phyloP scores from a whole-genome alignment of 2,113 vertebrate species.

The human region DNA sequence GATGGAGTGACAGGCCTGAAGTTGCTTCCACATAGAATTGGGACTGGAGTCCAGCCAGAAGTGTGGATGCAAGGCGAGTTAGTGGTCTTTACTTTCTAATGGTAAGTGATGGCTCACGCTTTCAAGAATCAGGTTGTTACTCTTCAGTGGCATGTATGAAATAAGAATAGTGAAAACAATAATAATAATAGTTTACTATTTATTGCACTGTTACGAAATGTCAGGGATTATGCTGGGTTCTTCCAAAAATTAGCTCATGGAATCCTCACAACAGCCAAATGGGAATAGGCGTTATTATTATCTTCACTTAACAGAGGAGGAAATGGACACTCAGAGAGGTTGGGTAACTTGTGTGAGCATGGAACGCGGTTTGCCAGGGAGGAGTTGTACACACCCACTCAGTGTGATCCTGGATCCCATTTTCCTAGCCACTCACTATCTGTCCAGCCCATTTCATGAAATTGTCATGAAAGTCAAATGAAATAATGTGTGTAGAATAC shows the following conservation, averaged over 20 bases:
- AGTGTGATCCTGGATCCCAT: not conserved
- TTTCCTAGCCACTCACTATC: not conserved
- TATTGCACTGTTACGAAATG: not conserved
- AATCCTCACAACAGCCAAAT: not conserved
- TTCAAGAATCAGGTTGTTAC: not conserved
- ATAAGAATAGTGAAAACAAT: not conserved
- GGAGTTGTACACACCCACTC: not conserved
- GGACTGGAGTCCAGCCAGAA: not conserved
- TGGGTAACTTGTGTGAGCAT: fast-evolving
- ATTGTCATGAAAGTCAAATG: not conserved
- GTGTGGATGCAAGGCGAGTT: not conserved
- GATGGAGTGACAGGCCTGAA: not conserved
- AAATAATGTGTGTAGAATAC: not conserved
- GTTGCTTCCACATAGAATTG: not conserved
- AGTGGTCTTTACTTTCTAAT: not conserved
- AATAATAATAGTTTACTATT: not conserved
- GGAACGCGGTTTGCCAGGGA: fast-evolving
- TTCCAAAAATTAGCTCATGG: not conserved
- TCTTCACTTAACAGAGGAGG: not conserved
- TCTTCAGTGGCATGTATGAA: not conserved
- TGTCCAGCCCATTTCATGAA: not conserved
- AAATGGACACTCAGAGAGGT: fast-evolving
- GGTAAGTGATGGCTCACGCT: not conserved
- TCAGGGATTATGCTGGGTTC: not conserved
- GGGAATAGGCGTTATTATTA: not conserved